A percentile compares a stretch with the other conserved stretches of the same genome.
These are phyloP conservation scores for Chamaetylas fuelleborni DNA, from an alignment of 2,113 vertebrate genomes.

Conservation along the genomic window DNA sequence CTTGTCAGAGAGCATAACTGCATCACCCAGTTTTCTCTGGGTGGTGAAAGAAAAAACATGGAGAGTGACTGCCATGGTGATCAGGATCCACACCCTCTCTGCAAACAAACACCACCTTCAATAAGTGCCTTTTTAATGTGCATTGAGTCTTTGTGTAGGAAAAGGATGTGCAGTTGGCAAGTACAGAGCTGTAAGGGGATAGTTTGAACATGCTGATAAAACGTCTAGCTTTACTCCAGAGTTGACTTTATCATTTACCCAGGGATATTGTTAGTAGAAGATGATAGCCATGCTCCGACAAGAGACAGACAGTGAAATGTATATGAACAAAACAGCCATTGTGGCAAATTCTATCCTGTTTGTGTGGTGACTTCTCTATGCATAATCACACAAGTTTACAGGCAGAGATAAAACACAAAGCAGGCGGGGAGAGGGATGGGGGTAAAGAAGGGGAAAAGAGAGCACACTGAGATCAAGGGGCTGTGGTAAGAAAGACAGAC, in stretches of 20 bases:
- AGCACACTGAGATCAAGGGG: constrained; percentile 9
- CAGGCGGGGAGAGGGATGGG: background rate
- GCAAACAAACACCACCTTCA: constrained; percentile 73
- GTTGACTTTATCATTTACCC: constrained; percentile 80
- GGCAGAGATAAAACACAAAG: constrained; percentile 63
- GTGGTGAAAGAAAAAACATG: constrained; percentile 50
- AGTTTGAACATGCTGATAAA: constrained; percentile 80
- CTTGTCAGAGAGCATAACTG: constrained; percentile 26
- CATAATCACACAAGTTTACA: constrained; percentile 60
- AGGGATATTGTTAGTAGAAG: constrained; percentile 80
- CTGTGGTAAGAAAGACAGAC: background rate
- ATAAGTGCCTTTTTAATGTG: constrained; percentile 76
- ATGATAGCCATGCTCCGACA: constrained; percentile 70
- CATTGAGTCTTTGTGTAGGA: constrained; percentile 65
- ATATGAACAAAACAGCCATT: constrained; percentile 75
- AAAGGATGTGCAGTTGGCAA: constrained; percentile 78
- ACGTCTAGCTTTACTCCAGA: constrained; percentile 78
- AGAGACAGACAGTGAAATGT: constrained; percentile 77
- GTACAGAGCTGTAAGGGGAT: constrained; percentile 77
- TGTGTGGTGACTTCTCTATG: constrained; percentile 68
- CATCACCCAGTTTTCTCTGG: constrained; percentile 49
- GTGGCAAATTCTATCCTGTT: constrained; percentile 71
- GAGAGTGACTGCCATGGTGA: background rate
- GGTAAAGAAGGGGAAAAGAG: background rate
- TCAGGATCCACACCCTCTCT: constrained; percentile 51